phyloP scores from a whole-genome alignment of 2,888 invertebrate genomes.

The Drosophila parthenogenetica region DNA sequence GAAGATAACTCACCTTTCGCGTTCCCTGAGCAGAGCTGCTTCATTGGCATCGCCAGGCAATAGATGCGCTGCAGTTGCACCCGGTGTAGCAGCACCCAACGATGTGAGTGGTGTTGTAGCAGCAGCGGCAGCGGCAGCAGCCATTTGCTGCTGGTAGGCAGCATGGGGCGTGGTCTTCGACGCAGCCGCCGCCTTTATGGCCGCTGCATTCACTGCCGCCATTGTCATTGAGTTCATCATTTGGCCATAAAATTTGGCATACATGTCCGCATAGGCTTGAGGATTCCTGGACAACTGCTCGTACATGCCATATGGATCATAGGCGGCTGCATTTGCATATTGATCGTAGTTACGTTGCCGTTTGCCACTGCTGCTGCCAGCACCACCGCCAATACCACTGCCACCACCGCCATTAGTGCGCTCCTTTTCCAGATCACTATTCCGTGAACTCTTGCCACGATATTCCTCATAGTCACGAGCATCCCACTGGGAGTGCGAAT shows the following conservation, averaged over 20 bases:
- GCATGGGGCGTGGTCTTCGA: conserved; percentile 14
- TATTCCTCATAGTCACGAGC: conserved; percentile 83
- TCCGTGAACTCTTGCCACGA: conserved; percentile 83
- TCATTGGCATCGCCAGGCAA: conserved; percentile 43
- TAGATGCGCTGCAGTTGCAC: conserved; percentile 13
- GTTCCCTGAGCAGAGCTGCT: conserved; percentile 59
- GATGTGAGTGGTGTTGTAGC: neutral
- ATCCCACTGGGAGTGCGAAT: conserved; percentile 59
- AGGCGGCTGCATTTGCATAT: conserved; percentile 41
- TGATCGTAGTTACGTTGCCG: conserved; percentile 55
- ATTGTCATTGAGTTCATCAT: conserved; percentile 66
- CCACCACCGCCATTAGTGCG: conserved; percentile 42
- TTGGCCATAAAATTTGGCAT: conserved; percentile 68
- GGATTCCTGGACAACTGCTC: conserved; percentile 68
- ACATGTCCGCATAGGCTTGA: conserved; percentile 66
- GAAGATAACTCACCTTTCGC: conserved; percentile 59
- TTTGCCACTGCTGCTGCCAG: conserved; percentile 30
- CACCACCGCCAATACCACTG: conserved; percentile 13
- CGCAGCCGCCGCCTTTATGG: conserved; percentile 11
- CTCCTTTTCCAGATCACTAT: conserved; percentile 83
- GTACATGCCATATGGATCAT: conserved; percentile 65
- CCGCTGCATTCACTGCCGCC: conserved; percentile 52
- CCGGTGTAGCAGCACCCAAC: conserved; percentile 18
- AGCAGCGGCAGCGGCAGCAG: conserved; percentile 3
- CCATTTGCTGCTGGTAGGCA: conserved; percentile 5